A percentile compares a stretch with the other conserved stretches of the same genome.
These are phyloP conservation scores for Scaptomyza parva DNA, from an alignment of 2,888 invertebrate species.

Conservation along the genomic window DNA sequence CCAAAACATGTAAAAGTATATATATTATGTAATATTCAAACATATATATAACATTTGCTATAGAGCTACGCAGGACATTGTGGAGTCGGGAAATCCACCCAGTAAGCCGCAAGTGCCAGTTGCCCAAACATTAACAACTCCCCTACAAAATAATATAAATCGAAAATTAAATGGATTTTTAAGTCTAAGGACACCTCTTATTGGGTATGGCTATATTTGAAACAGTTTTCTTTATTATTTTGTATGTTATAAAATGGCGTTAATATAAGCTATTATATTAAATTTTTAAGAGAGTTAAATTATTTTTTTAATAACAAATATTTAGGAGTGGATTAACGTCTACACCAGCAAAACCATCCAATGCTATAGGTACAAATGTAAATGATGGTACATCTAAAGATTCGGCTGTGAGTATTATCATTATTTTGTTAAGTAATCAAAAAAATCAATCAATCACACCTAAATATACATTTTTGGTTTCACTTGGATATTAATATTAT, in stretches of 20 bases:
- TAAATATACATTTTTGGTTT: too few relatives aligned
- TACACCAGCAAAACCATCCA: slow-evolving; percentile 50
- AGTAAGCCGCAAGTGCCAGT: slow-evolving; percentile 68
- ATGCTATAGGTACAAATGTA: slow-evolving; percentile 32
- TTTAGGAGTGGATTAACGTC: slow-evolving; percentile 45
- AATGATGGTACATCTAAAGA: slow-evolving; percentile 63
- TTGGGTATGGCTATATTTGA: slow-evolving; percentile 78
- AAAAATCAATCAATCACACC: background rate
- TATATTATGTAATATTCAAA: background rate
- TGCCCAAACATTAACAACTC: slow-evolving; percentile 69
- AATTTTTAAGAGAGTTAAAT: background rate
- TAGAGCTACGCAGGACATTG: slow-evolving; percentile 81
- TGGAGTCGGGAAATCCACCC: slow-evolving; percentile 75
- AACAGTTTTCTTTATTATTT: background rate
- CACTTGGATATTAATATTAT: too few relatives aligned
- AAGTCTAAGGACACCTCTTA: slow-evolving; percentile 84
- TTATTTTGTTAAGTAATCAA: background rate
- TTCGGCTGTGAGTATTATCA: slow-evolving; percentile 51
- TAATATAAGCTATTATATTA: background rate
- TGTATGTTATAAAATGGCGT: background rate
- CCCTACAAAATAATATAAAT: slow-evolving; percentile 84
- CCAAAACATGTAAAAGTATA: too few relatives aligned
- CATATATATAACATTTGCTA: background rate
- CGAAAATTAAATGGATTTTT: slow-evolving; percentile 84
- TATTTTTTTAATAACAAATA: background rate